These are phyloP conservation scores for Tachysurus vachellii DNA, from an alignment of 2,113 vertebrate genomes.

Conservation along the genomic window DNA sequence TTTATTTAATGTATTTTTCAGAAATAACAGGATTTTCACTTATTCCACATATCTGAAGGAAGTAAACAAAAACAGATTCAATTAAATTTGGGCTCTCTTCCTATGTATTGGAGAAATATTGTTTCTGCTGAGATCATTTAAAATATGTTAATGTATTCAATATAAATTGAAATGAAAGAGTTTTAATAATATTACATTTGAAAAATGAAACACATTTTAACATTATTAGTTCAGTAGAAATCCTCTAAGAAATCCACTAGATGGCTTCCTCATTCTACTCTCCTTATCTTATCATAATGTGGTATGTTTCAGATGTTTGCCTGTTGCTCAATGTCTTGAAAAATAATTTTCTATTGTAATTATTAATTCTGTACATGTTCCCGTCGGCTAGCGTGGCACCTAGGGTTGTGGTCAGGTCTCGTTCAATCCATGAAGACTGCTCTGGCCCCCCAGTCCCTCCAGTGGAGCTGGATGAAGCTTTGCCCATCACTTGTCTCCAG, in stretches of 20 bases:
- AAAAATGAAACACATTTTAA: not conserved
- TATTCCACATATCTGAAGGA: not conserved
- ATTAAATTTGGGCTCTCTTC: not conserved
- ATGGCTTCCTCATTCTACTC: slow-evolving; percentile 57
- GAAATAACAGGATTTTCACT: not conserved
- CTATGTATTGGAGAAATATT: not conserved
- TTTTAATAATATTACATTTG: not conserved
- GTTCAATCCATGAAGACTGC: slow-evolving; percentile 76
- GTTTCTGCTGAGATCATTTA: not conserved
- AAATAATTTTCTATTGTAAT: not conserved
- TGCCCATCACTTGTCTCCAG: slow-evolving; percentile 88
- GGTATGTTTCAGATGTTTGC: not conserved
- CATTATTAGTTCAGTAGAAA: slow-evolving; percentile 14
- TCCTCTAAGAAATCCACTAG: slow-evolving; percentile 71
- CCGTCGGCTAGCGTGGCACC: slow-evolving; percentile 81
- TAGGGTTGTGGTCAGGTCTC: slow-evolving; percentile 83
- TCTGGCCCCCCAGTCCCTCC: slow-evolving; percentile 75
- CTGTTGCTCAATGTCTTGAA: not conserved
- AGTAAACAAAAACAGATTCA: not conserved
- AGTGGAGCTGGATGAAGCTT: slow-evolving; percentile 82
- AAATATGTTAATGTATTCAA: not conserved
- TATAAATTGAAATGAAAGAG: not conserved
- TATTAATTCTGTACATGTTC: slow-evolving; percentile 49
- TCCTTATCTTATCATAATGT: not conserved
- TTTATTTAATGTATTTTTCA: not conserved